These are phyloP conservation scores for Gonatopus flavifemur DNA, from an alignment of 1,140 invertebrate genomes.

Conservation along the genomic window DNA sequence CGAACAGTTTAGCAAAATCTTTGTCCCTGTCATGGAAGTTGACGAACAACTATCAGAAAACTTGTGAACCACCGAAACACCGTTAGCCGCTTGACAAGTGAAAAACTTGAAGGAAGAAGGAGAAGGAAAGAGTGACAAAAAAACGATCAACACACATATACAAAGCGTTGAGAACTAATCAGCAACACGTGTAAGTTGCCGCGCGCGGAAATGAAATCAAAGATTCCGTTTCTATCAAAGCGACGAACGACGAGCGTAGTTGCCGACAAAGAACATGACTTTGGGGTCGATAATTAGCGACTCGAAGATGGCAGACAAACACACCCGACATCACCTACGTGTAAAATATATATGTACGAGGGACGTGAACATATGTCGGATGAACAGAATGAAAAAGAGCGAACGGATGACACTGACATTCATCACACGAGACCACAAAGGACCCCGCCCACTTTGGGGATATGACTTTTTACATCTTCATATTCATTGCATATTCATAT, in stretches of 20 bases:
- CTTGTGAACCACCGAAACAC: no score
- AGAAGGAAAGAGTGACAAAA: not conserved
- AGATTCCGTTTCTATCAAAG: conserved; percentile 31
- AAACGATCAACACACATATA: not conserved
- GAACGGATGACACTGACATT: conserved; percentile 52
- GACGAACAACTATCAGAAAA: no score
- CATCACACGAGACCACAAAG: conserved; percentile 45
- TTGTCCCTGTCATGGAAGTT: no score
- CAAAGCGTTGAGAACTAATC: conserved; percentile 15
- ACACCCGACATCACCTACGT: conserved; percentile 45
- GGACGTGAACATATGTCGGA: no score
- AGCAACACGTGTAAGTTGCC: conserved; percentile 18
- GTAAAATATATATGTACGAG: conserved; percentile 49
- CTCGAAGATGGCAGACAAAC: conserved; percentile 51
- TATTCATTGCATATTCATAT: no score
- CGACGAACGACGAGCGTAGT: not conserved
- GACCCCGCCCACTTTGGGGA: no score
- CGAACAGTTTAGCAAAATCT: no score
- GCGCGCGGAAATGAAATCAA: conserved; percentile 28
- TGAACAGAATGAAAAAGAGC: no score
- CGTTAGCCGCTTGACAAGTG: no score
- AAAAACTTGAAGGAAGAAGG: not conserved
- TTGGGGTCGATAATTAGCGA: conserved; percentile 49
- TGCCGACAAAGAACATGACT: conserved; percentile 30
- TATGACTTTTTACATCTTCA: no score